Percentiles rank a stretch among this genome's conserved stretches.
Conservation (phyloP, 2,888 invertebrate genomes). For the Xestia xanthographa region DNA sequence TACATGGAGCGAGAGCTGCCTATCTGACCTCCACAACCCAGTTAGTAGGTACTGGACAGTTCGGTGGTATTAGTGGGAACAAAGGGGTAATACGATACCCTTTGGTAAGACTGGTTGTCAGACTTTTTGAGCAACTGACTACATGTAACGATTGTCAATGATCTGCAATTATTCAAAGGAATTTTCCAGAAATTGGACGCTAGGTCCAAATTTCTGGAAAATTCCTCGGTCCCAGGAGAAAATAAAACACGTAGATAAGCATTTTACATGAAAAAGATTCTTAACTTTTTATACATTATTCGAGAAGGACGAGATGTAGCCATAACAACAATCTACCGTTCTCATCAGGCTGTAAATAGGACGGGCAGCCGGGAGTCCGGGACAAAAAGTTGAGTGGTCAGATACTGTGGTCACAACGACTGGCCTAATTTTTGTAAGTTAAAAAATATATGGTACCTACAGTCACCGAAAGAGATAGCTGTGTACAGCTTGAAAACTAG, state of each 20-base stretch:
- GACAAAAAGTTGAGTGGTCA: slow-evolving; percentile 28
- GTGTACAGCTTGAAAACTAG: no score
- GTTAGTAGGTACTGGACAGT: no score
- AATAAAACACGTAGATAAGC: slow-evolving; percentile 21
- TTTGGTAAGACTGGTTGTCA: no score
- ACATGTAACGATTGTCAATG: no score
- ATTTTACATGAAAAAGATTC: slow-evolving; percentile 34
- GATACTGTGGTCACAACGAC: slow-evolving; percentile 20
- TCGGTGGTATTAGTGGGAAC: no score
- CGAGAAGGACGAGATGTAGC: slow-evolving; percentile 27
- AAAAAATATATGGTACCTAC: slow-evolving; percentile 9
- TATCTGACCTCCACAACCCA: no score
- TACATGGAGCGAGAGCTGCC: no score
- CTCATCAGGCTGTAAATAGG: slow-evolving; percentile 48
- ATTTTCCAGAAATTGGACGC: no score
- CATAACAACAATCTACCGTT: slow-evolving; percentile 41
- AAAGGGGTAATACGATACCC: no score
- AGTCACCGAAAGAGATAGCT: background rate
- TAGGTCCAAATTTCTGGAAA: slow-evolving; percentile 4
- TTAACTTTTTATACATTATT: slow-evolving; percentile 47
- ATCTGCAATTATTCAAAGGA: no score
- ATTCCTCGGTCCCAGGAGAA: background rate
- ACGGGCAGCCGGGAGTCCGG: background rate
- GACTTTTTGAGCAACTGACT: no score
- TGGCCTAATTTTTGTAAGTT: slow-evolving; percentile 14